phyloP scores from a whole-genome alignment of 2,113 vertebrate genomes.

The Peromyscus leucopus region DNA sequence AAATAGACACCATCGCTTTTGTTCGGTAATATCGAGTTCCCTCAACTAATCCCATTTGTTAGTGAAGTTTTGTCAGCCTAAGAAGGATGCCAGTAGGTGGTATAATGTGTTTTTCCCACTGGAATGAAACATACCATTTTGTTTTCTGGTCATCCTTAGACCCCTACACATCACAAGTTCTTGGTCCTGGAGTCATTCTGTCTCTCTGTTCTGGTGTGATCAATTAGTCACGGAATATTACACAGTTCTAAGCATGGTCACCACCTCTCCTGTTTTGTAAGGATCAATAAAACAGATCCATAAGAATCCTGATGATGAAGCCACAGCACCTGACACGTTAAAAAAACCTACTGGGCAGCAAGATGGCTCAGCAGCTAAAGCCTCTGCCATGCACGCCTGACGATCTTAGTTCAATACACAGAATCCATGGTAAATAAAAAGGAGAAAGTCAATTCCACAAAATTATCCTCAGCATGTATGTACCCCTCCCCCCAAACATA shows the following conservation, averaged over 20 bases:
- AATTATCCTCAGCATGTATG: not conserved
- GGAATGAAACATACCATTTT: not conserved
- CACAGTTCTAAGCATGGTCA: not conserved
- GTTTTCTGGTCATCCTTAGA: not conserved
- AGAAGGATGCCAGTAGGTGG: not conserved
- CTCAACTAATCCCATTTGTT: not conserved
- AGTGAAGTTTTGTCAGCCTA: constrained; percentile 28
- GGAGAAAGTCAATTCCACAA: not conserved
- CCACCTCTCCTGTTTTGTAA: not conserved
- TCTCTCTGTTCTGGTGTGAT: not conserved
- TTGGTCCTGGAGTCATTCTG: not conserved
- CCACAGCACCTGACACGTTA: not conserved
- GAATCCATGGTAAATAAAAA: not conserved
- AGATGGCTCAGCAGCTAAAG: not conserved
- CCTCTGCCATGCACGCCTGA: not conserved
- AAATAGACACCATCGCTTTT: not conserved
- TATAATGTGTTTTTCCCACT: not conserved
- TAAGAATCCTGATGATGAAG: not conserved
- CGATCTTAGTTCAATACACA: no score
- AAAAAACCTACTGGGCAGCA: not conserved
- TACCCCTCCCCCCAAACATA: not conserved
- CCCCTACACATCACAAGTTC: not conserved
- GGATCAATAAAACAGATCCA: not conserved
- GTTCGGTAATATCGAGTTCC: not conserved
- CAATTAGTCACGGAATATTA: not conserved